Evolutionary conservation across 1,140 invertebrate species (phyloP).

Genomic region (Euwallacea similis): DNA sequence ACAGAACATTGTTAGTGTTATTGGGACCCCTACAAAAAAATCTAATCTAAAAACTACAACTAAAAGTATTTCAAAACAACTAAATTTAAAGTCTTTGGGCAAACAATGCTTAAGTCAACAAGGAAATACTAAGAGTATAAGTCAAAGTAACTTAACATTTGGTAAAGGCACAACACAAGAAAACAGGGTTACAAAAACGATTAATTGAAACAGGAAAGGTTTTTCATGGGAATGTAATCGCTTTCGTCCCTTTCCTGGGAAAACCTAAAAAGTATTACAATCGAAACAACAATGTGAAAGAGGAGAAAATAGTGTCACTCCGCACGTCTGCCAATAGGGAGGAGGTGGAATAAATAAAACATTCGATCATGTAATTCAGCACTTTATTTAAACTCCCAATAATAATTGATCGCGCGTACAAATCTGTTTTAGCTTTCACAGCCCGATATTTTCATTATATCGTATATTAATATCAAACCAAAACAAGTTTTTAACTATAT

Average conservation of each 20-base stretch:
- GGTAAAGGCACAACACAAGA: not conserved
- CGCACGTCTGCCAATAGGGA: conserved; percentile 10
- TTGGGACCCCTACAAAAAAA: too few species aligned
- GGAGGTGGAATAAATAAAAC: conserved; percentile 11
- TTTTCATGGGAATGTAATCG: conserved; percentile 54
- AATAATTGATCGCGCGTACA: conserved; percentile 2
- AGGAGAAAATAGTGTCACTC: not conserved
- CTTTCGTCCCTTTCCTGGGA: conserved; percentile 48
- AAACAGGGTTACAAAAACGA: not conserved
- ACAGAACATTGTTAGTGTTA: too few species aligned
- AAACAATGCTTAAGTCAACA: too few species aligned
- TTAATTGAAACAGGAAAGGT: conserved; percentile 51
- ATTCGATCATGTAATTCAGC: not conserved
- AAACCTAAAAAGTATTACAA: conserved; percentile 47
- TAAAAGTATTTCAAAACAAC: too few species aligned
- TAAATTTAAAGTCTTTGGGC: too few species aligned
- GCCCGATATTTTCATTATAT: conserved; percentile 29
- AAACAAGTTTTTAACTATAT: too few species aligned
- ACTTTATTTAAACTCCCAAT: conserved; percentile 9
- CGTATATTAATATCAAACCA: not conserved
- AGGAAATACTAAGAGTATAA: too few species aligned
- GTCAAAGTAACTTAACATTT: not conserved
- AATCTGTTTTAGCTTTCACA: conserved; percentile 36
- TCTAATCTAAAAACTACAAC: too few species aligned
- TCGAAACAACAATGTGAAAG: not conserved